Base-by-base conservation (phyloP, 2,888 invertebrate species). In the Aphodius granarius region DNA sequence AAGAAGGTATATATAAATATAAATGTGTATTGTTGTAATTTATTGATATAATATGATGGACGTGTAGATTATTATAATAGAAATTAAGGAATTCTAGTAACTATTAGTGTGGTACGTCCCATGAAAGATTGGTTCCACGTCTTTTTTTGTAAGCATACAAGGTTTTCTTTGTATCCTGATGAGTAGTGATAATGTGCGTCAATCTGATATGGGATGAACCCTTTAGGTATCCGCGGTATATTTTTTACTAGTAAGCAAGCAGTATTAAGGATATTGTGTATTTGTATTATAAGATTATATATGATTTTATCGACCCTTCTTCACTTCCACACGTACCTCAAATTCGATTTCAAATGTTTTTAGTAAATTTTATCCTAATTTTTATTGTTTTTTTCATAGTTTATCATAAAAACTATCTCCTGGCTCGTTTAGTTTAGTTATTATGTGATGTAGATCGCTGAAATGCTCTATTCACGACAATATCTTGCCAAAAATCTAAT, bases 221-320 rank as follows among this genome's bases (percentile, higher is more conserved):
- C 43, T 43, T 43, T 75, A 76, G 68, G 74, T 80, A 78, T 80
- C 80, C 78, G 79, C 80, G 79, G 78, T 81, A 78, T 81, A 80
- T 80, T 80, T 81, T 81, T 78, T 80, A 81, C 80, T 43, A 43
- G 43, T 43, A 43, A 43, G 43, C 43, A 43, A 43, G 43, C 43
- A 43, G 43, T 43, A 43, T 43, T 43, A 43, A 43, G 43, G 43
- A 43, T 43, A 43, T 43, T 43, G 43, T 43, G 43, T 43, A 43
- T 13, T 43, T 43, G 43, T 43, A 43, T 13, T 43, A 43, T 43
- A 43, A 43, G 43, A 43, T 43, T 43, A 43, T 43, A n/a, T n/a
- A 43, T 43, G 43, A 43, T 43, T 43, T 43, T 43, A 43, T 43
- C 13, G 43, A n/a, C n/a, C 13, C 43, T 43, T 43, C 43, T 43